Percentiles rank a stretch among this genome's conserved stretches.
Evolutionary conservation across 2,888 invertebrate species (phyloP).

Genomic region (Philopedon plagiatum): DNA sequence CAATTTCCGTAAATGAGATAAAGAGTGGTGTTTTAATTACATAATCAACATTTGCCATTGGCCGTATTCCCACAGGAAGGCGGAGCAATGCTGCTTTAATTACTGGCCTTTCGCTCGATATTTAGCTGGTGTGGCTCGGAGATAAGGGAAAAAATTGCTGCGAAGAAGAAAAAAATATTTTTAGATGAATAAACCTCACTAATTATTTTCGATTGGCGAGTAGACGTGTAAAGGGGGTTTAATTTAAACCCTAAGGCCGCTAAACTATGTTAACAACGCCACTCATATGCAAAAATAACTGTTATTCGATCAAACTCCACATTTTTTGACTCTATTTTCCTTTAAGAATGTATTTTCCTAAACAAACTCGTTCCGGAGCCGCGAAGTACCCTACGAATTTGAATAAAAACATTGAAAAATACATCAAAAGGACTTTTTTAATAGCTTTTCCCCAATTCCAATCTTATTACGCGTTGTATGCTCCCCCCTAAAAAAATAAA

Average conservation of each 20-base stretch:
- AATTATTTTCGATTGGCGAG: too few species aligned
- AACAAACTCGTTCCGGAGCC: not conserved
- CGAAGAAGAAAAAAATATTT: too few species aligned
- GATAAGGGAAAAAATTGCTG: not conserved
- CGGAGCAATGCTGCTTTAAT: constrained; percentile 65
- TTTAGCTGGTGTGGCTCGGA: constrained; percentile 14
- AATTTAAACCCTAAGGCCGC: too few species aligned
- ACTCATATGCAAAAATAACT: too few species aligned
- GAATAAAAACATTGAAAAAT: constrained; percentile 21
- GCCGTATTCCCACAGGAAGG: constrained; percentile 56
- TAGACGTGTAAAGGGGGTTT: too few species aligned
- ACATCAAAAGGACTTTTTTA: constrained; percentile 19
- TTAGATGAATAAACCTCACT: too few species aligned
- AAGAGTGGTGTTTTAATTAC: constrained; percentile 65
- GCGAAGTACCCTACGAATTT: not conserved
- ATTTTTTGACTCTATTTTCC: not conserved
- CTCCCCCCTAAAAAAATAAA: constrained; percentile 35
- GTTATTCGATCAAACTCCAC: too few species aligned
- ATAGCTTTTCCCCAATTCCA: constrained; percentile 21
- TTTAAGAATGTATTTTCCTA: not conserved
- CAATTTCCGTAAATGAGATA: constrained; percentile 46
- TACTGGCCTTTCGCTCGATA: constrained; percentile 57
- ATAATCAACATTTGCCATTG: constrained; percentile 67
- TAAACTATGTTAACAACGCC: too few species aligned
- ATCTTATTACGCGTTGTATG: constrained; percentile 40